phyloP scores from a whole-genome alignment of 1,140 invertebrate genomes.

The Drosophila littoralis region DNA sequence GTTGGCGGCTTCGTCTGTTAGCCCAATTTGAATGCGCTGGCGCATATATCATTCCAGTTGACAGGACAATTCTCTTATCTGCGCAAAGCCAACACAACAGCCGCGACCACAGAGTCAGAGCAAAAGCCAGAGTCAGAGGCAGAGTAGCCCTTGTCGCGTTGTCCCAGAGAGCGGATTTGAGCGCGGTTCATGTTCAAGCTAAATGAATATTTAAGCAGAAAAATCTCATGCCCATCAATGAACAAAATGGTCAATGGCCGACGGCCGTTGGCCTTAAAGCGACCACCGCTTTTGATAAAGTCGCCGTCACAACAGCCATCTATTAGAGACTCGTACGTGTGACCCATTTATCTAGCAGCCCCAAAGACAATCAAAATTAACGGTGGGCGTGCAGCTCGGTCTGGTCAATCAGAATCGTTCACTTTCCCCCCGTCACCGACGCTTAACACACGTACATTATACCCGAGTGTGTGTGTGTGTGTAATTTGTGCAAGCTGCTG shows the following conservation, averaged over 20 bases:
- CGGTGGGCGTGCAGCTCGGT: slow-evolving; percentile 38
- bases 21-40: slow-evolving; percentile 84
- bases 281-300: slow-evolving; percentile 64
- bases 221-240: slow-evolving; percentile 49
- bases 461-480: slow-evolving; percentile 17
- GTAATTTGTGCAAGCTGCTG: slow-evolving; percentile 81
- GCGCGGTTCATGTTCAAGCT: slow-evolving; percentile 39
- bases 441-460: not conserved
- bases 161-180: slow-evolving; percentile 35
- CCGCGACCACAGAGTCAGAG: slow-evolving; percentile 45
- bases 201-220: slow-evolving; percentile 76
- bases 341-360: slow-evolving; percentile 75
- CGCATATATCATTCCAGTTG: slow-evolving; percentile 84
- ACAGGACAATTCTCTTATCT: slow-evolving; percentile 85
- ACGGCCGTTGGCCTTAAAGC: slow-evolving; percentile 48
- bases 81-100: slow-evolving; percentile 83
- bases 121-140: slow-evolving; percentile 7
- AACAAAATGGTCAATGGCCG: slow-evolving; percentile 11
- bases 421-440: not conserved
- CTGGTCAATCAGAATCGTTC: slow-evolving; percentile 64
- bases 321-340: slow-evolving; percentile 62
- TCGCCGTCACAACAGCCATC: slow-evolving; percentile 64
- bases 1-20: slow-evolving; percentile 68
- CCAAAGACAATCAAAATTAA: slow-evolving; percentile 80
- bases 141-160: slow-evolving; percentile 13